Base-by-base conservation (phyloP, 2,888 invertebrate species). In the Hirtodrosophila trivittata region DNA sequence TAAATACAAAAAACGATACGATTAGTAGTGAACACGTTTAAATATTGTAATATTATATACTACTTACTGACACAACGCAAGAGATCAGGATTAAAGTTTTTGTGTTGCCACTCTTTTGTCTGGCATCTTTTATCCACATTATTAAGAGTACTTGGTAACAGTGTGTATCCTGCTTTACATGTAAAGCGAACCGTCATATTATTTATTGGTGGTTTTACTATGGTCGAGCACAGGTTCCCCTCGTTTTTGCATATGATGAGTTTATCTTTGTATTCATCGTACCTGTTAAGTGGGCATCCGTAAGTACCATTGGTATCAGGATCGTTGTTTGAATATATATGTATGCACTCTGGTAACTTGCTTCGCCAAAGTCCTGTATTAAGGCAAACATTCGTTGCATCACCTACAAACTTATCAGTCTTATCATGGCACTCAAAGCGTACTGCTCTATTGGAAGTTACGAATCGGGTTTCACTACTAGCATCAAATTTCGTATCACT, bases 231-330 rank as follows among this genome's bases (percentile, higher is more conserved):
- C 0, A 5, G 1, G 0, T 0, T 0, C 0, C 1, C 2, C 0
- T 0, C 0, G n/a, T 50, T 47, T 0, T 26, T 0, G 4, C 1
- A 8, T 14, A 72, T 63, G 0, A 0, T 4, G 6, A 63, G n/a
- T 2, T 16, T 4, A 4, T 25, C 1, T 9, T 1, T 26, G n/a
- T 55, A 43, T 0, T 38, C 1, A 1, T 9, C 0, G 14, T 74
- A 74, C 3, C 4, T 30, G 1, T 58, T 6, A 8, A 73, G 42
- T 13, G 10, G 18, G 10, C 74, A 74, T 7, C 77, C 74, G 0
- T 30, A n/a, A 0, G 0, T 0, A 0, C 77, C 77, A 32, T 74
- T 74, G 1, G 69, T 74, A 0, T 41, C 1, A 1, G 30, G 25
- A 46, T 75, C 13, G 0, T 0, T 0, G 14, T 70, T 57, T 0